These are phyloP conservation scores for Orientallactaga bullata DNA, from an alignment of 2,113 vertebrate species.

Conservation along the genomic window DNA sequence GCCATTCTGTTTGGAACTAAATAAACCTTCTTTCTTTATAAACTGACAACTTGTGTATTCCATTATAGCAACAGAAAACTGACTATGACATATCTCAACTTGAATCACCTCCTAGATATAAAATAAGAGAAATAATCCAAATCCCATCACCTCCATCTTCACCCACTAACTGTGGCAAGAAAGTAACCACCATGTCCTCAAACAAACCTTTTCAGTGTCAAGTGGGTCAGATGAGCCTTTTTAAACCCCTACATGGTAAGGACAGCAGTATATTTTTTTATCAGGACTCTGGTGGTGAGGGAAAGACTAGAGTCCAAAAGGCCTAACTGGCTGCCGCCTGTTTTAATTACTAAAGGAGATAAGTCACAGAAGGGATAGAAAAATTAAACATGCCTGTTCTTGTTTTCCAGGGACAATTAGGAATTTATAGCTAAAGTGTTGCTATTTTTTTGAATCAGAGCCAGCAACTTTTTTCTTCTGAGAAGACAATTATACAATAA, in stretches of 20 bases:
- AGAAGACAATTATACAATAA: constrained; percentile 37
- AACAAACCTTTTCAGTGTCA: neutral
- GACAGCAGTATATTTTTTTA: neutral
- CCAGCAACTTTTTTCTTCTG: constrained; percentile 17
- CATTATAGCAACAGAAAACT: neutral
- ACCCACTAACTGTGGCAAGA: neutral
- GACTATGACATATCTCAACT: neutral
- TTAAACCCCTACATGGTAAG: neutral
- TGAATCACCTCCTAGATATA: neutral
- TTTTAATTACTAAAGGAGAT: constrained; percentile 22
- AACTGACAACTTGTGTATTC: neutral
- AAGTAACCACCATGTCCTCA: neutral
- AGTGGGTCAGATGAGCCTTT: neutral
- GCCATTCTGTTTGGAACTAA: neutral
- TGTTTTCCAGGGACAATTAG: constrained; percentile 58
- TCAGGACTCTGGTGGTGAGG: neutral
- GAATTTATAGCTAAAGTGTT: constrained; percentile 55
- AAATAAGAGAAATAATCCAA: neutral
- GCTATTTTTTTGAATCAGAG: constrained; percentile 47
- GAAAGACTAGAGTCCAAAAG: neutral
- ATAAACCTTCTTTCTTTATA: constrained; percentile 1
- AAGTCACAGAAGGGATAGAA: neutral
- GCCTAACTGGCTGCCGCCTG: neutral
- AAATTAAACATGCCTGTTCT: constrained; percentile 54
- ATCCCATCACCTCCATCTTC: neutral